Conservation (phyloP, 2,113 vertebrate species). For the Ciconia stormi region DNA sequence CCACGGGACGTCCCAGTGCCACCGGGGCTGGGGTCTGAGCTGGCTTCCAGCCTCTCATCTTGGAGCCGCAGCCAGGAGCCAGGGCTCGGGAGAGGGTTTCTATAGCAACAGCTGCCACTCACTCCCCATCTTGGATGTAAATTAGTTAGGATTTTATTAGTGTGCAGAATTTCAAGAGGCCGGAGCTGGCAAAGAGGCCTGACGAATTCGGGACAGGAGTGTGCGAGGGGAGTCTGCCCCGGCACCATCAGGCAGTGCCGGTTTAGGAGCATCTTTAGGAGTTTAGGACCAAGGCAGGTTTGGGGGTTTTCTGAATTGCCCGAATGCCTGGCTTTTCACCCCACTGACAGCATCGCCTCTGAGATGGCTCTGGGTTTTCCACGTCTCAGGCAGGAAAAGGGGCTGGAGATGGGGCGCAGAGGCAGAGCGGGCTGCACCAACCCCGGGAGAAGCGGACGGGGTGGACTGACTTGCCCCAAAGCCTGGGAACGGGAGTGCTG, state of each 20-base stretch:
- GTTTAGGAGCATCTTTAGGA: background rate
- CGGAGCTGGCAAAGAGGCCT: slow-evolving; percentile 22
- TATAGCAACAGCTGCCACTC: slow-evolving; percentile 81
- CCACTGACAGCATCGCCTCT: background rate
- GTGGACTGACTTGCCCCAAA: background rate
- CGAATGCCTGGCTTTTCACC: background rate
- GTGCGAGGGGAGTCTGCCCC: background rate
- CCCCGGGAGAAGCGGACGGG: background rate
- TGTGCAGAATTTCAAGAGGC: slow-evolving; percentile 81
- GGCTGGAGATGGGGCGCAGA: background rate
- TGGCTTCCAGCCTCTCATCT: slow-evolving; percentile 61
- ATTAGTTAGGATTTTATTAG: slow-evolving; percentile 85
- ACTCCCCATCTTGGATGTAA: slow-evolving; percentile 82
- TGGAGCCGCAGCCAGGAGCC: slow-evolving; percentile 61
- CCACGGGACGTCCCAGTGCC: background rate
- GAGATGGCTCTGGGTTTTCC: background rate
- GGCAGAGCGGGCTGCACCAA: background rate
- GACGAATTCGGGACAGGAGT: background rate
- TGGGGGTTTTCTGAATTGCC: background rate
- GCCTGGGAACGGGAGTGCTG: background rate
- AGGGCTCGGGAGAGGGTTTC: slow-evolving; percentile 78
- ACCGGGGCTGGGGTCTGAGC: background rate
- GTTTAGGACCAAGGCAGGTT: background rate
- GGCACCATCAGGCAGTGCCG: fast-evolving
- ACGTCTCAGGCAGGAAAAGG: background rate